Evolutionary conservation across 2,113 vertebrate genomes (phyloP).

Genomic region (Rhipidura dahli): DNA sequence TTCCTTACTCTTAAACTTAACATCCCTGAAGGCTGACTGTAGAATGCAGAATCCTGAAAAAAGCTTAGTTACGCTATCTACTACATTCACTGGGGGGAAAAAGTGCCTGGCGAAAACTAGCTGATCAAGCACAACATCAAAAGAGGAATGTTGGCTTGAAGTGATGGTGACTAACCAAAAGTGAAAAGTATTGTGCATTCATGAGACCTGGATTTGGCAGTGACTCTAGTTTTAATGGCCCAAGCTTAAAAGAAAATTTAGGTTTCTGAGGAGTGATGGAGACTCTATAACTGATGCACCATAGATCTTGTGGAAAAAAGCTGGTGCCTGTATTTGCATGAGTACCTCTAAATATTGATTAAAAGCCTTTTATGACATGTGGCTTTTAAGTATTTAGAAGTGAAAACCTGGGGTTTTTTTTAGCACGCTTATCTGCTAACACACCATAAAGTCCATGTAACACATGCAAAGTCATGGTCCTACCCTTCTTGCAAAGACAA

Average conservation of each 20-base stretch:
- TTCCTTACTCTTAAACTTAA: constrained; percentile 69
- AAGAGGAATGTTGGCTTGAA: constrained; percentile 60
- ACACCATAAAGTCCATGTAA: neutral
- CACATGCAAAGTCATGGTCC: neutral
- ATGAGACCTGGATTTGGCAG: constrained; percentile 49
- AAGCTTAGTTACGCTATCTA: constrained; percentile 35
- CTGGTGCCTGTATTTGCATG: neutral
- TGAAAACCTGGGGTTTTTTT: neutral
- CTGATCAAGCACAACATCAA: constrained; percentile 64
- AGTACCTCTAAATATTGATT: constrained; percentile 51
- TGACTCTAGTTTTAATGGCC: neutral
- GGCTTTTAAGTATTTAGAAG: constrained; percentile 7
- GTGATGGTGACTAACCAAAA: constrained; percentile 67
- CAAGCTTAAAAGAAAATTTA: constrained; percentile 31
- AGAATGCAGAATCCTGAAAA: constrained; percentile 30
- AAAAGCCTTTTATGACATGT: constrained; percentile 21
- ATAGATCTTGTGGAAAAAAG: neutral
- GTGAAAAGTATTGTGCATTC: constrained; percentile 58
- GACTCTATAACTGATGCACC: neutral
- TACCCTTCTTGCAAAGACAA: neutral
- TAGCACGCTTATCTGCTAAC: neutral
- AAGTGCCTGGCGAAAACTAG: constrained; percentile 41
- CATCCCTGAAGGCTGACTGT: constrained; percentile 59
- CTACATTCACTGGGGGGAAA: neutral
- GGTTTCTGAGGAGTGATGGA: constrained; percentile 1